Base-by-base conservation (phyloP, 2,797 vertebrate genomes). In the Syndactyla subalaris region DNA sequence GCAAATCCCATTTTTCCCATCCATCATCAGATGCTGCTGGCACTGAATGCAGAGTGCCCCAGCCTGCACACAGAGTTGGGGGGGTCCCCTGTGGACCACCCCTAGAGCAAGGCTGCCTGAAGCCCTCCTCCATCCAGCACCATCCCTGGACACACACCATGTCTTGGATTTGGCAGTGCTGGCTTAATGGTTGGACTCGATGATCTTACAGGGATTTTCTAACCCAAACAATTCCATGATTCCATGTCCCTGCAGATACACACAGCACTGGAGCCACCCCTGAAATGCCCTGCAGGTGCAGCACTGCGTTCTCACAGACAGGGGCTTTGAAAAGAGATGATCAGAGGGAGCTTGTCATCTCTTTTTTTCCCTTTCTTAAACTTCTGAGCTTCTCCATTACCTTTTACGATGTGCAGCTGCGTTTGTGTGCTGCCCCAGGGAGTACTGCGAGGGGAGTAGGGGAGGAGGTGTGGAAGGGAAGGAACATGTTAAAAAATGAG, bases 301-400 rank as follows among this genome's bases (percentile, higher is more conserved):
- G 57, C 41, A 3, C 67, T 36, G 39, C 21, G 66, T 21, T 90
- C 83, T 86, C 49, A 36, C 54, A 66, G 73, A 24, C 48, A 76
- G 36, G 34, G 34, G 5, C 89, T 89, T 92, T 93, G 94, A 77
- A 88, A 75, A 39, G 51, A 78, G 70, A 61, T 92, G 95, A 96
- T 95, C 89, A 93, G 80, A 93, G 66, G 8, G 58, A 86, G 76
- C 88, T 95, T 96, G 95, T 95, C 51, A 82, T 96, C 57, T 84
- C 61, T 88, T 24, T n/a, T 4, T 0, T 1, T 3, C 2, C 23
- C 34, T 52, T 92, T 78, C 94, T 87, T 89, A 89, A 96, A 93
- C 94, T 95, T 97, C 95, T 95, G 97, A 96, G 93, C 88, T 97
- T 92, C 90, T 94, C 85, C 85, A 63, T 90, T 88, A 89, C 58